Evolutionary conservation across 2,888 invertebrate genomes (phyloP).

Genomic region (Drosophila robusta): DNA sequence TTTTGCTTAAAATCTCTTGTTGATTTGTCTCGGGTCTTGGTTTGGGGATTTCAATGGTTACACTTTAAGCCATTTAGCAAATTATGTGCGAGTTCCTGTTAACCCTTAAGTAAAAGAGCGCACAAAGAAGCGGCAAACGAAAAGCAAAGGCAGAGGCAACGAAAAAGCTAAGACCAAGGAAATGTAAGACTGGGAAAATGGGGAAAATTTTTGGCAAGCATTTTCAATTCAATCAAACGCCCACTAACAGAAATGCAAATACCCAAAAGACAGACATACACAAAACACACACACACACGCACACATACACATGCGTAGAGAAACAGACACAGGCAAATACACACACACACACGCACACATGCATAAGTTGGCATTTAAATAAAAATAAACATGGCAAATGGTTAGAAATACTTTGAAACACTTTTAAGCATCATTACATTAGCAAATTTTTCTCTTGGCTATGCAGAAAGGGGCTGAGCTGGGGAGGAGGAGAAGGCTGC

Average conservation of each 20-base stretch:
- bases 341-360: conserved; percentile 4
- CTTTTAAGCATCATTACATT: conserved; percentile 82
- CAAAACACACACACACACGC: conserved; percentile 10
- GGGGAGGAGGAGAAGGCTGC: neutral
- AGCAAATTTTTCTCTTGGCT: conserved; percentile 69
- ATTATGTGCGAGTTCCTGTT: conserved; percentile 67
- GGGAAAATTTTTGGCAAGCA: conserved; percentile 69
- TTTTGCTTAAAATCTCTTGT: conserved; percentile 25
- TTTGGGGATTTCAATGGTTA: conserved; percentile 22
- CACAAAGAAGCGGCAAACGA: conserved; percentile 27
- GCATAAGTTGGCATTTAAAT: conserved; percentile 76
- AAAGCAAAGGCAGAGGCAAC: conserved; percentile 15
- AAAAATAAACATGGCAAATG: conserved; percentile 79
- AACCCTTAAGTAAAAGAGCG: conserved; percentile 63
- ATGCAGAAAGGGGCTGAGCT: conserved; percentile 3
- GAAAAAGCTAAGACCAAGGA: conserved; percentile 2
- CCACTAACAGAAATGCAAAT: conserved; percentile 67
- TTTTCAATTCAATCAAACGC: conserved; percentile 80
- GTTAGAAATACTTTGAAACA: conserved; percentile 77
- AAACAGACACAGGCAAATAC: conserved; percentile 8
- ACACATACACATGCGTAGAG: conserved; percentile 2
- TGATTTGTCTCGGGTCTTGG: conserved; percentile 33
- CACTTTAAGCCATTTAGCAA: conserved; percentile 75
- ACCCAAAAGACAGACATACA: conserved; percentile 30
- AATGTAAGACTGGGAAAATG: conserved; percentile 1